phyloP scores from a whole-genome alignment of 2,797 vertebrate genomes.

The Chromobotia macracanthus region DNA sequence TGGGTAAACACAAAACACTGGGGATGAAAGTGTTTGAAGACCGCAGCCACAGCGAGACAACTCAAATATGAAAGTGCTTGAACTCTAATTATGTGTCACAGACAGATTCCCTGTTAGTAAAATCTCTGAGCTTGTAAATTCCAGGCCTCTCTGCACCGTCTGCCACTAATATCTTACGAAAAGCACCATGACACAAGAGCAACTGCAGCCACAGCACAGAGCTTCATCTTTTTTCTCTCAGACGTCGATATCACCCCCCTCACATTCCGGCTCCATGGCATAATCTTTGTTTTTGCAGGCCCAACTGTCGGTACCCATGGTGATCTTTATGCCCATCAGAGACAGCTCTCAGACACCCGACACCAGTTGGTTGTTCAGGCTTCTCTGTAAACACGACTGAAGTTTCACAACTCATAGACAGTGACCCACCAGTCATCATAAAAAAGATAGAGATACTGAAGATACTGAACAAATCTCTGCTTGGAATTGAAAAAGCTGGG shows the following conservation, averaged over 20 bases:
- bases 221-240: slow-evolving; percentile 38
- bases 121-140: slow-evolving; percentile 37
- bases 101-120: slow-evolving; percentile 43
- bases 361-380: slow-evolving; percentile 53
- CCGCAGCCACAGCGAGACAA: background rate
- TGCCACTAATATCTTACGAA: slow-evolving; percentile 50
- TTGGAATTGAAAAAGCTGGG: no score
- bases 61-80: slow-evolving; percentile 32
- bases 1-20: background rate
- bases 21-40: slow-evolving; percentile 9
- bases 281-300: slow-evolving; percentile 66
- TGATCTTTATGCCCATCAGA: slow-evolving; percentile 54
- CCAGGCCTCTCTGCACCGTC: slow-evolving; percentile 29
- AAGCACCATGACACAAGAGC: slow-evolving; percentile 49
- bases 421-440: no score
- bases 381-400: slow-evolving; percentile 35
- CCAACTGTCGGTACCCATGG: slow-evolving; percentile 62
- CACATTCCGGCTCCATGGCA: slow-evolving; percentile 65
- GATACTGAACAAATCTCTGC: no score
- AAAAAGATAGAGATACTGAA: no score
- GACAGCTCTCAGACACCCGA: slow-evolving; percentile 51
- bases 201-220: slow-evolving; percentile 47
- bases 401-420: background rate
- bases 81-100: slow-evolving; percentile 29
- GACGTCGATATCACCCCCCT: slow-evolving; percentile 41